Evolutionary conservation across 2,113 vertebrate species (phyloP).

Genomic region (Oryzias curvinotus): DNA sequence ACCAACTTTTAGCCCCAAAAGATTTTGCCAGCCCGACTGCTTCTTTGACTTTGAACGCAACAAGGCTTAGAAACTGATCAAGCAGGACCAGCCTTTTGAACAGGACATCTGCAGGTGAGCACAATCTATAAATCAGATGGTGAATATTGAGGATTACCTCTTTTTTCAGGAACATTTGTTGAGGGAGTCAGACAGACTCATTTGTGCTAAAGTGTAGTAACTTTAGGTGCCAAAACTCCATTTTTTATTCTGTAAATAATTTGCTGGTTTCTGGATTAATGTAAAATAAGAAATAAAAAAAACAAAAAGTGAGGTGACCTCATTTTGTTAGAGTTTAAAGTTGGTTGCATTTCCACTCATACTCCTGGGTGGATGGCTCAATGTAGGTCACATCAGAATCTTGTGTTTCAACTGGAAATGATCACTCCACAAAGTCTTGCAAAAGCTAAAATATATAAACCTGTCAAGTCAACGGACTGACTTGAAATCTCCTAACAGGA

Average conservation of each 20-base stretch:
- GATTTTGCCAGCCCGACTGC: background rate
- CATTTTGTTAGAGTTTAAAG: conserved; percentile 23
- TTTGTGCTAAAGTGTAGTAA: too few species aligned
- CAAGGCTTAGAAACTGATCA: conserved; percentile 9
- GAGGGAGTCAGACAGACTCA: background rate
- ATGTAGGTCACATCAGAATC: conserved; percentile 30
- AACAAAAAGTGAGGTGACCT: conserved; percentile 20
- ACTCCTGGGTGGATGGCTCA: conserved; percentile 3
- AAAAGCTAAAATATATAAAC: conserved; percentile 18
- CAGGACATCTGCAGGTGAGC: conserved; percentile 56
- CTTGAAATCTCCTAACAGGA: conserved; percentile 29
- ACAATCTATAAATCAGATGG: conserved; percentile 1
- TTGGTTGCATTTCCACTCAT: conserved; percentile 16
- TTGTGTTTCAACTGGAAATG: conserved; percentile 8
- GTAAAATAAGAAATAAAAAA: background rate
- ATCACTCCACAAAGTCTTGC: conserved; percentile 18
- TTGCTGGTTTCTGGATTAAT: background rate
- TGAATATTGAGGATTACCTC: background rate
- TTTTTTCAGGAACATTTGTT: background rate
- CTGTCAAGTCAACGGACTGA: conserved; percentile 32
- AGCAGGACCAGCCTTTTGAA: conserved; percentile 8
- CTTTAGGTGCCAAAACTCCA: too few species aligned
- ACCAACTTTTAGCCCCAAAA: background rate
- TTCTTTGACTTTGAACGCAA: conserved; percentile 5
- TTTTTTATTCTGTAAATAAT: too few species aligned